Base-by-base conservation (phyloP, 2,797 vertebrate species). In the Pachyuromys duprasi region DNA sequence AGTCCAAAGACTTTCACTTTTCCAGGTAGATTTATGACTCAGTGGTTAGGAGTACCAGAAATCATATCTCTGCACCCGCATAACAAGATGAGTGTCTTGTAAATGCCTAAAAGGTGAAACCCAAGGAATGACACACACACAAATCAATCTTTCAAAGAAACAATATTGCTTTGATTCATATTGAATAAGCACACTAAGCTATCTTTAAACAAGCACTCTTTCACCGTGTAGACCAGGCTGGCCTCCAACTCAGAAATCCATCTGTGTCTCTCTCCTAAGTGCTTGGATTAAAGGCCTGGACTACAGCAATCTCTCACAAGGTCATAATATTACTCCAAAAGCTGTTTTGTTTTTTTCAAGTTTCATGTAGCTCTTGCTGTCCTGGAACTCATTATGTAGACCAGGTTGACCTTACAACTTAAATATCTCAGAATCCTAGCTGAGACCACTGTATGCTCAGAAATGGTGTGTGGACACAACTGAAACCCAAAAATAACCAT, bases 401-500 rank as follows among this genome's bases (percentile, higher is more conserved):
- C 36, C 72, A 74, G 39, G 72, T 36, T 74, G 72, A 42, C 22
- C 72, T 42, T 42, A 89, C 42, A 95, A n/a, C 49, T 86, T 80
- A 79, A 94, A 57, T 49, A 49, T 39, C 31, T 89, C 62, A 96
- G 31, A 95, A 90, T 94, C 36, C 60, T 93, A 45, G 83, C 1
- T 63, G 22, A 95, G 74, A 89, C 39, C 55, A 86, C 33, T 81
- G 18, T 5, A 55, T 86, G 82, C 20, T 91, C 72, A 94, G 24
- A 95, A 93, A 93, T 91, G 18, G 15, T 45, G 49, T 49, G 49
- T 49, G 49, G 49, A 49, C 49, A 11, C 3, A 42, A 82, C 80
- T 63, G 8, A 94, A 94, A 87, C 62, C 5, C 5, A 42, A 82
- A 95, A 88, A 45, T 53, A 90, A 82, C 53, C 39, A 62, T 26